These are phyloP conservation scores for Trichogramma pretiosum DNA, from an alignment of 1,140 invertebrate genomes.

Conservation along the genomic window DNA sequence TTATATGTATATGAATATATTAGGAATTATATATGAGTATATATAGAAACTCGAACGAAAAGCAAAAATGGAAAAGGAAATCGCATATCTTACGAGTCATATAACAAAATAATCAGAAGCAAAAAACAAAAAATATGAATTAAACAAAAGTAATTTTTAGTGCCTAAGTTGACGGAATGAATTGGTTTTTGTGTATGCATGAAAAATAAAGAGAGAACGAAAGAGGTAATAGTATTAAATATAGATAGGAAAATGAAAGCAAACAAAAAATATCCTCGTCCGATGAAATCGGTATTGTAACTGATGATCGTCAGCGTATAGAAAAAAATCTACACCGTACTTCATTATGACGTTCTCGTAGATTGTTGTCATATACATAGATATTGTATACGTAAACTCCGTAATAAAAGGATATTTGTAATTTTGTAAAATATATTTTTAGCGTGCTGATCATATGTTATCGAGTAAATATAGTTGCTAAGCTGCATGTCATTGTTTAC, in stretches of 20 bases:
- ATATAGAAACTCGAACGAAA: no score
- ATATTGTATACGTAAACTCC: no score
- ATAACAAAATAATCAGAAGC: not conserved
- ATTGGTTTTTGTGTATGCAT: no score
- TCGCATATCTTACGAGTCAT: constrained; percentile 12
- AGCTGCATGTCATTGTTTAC: constrained; percentile 12
- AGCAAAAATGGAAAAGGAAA: no score
- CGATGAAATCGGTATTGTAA: constrained; percentile 14
- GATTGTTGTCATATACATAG: no score
- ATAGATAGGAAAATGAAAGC: not conserved
- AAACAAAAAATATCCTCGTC: not conserved
- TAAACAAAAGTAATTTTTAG: constrained; percentile 10
- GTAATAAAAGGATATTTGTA: constrained; percentile 13
- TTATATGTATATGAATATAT: not conserved
- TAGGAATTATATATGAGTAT: not conserved
- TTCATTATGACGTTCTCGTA: constrained; percentile 16
- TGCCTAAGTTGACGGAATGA: constrained; percentile 10
- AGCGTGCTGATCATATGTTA: constrained; percentile 12
- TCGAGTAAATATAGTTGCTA: constrained; percentile 6
- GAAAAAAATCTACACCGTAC: constrained; percentile 10
- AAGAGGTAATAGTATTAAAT: no score
- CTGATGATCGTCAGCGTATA: not conserved
- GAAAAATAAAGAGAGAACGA: no score
- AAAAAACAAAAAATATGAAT: no score
- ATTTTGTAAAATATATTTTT: constrained; percentile 20